Base-by-base conservation (phyloP, 92 coral and sea anemone genomes). In the Anthopleura xanthogrammica region DNA sequence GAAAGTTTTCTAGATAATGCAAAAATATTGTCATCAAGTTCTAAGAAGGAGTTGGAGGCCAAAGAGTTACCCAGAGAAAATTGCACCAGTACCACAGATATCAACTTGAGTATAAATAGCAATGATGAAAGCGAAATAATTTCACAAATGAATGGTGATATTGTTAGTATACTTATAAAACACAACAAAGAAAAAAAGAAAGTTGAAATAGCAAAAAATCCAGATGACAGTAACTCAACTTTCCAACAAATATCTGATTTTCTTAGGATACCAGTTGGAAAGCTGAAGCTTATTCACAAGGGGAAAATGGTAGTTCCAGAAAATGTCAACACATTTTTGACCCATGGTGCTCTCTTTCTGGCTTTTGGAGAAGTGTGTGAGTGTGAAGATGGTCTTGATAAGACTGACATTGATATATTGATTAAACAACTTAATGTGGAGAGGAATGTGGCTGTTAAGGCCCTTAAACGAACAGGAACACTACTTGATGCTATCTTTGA, bases 351-450 rank as follows among this genome's bases (percentile, higher is more conserved):
- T 41, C 60, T 94, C 46, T 96, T 96, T 83, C 82, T 94, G 39
- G 99, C 97, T 62, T 80, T 96, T 85, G 99, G 99, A 75, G 99
- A 96, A 85, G 88, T 90, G 60, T 73, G 95, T 56, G 99, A 94
- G 70, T 86, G 83, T 83, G 99, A 96, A 84, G 96, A 94, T 13
- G 99, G 96, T 20, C 84, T 96, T 81, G 92, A 83, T 72, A 68
- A 90, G 39, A 80, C 81, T n/a, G 97, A 91, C 77, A 91, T 96
- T 71, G 96, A 96, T 50, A 79, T 91, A 2, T 90, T 96, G 79
- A 87, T 94, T 77, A 85, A 89, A 42, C 99, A 96, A 70, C 91
- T 94, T 36, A 83, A 82, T 85, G 94, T 94, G 14, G 98, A 96
- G 17, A 92, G 99, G 76, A 96, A 94, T 87, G 66, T 87, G 46